These are phyloP conservation scores for Dryocosmus kuriphilus DNA, from an alignment of 2,888 invertebrate genomes.

Conservation along the genomic window DNA sequence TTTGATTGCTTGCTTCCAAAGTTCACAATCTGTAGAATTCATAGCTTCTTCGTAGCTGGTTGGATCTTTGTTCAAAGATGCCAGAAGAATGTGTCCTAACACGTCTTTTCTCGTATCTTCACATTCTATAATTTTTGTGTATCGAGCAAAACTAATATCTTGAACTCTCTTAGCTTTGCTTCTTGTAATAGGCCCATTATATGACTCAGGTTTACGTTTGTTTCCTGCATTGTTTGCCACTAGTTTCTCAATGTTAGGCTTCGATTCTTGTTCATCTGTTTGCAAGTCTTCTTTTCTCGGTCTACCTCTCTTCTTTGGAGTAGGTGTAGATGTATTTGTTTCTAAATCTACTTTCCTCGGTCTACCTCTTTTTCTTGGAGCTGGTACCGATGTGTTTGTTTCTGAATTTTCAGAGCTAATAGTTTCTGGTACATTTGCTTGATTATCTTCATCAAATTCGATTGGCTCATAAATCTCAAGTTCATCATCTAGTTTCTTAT, in stretches of 20 bases:
- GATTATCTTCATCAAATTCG: constrained; percentile 17
- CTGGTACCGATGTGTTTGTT: constrained; percentile 41
- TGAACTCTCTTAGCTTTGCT: too few relatives aligned
- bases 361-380: constrained; percentile 49
- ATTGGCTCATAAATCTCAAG: not conserved
- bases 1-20: too few relatives aligned
- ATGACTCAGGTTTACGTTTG: too few relatives aligned
- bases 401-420: constrained; percentile 35
- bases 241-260: not conserved
- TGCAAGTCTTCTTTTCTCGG: constrained; percentile 32
- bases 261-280: not conserved
- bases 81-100: too few relatives aligned
- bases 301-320: constrained; percentile 49
- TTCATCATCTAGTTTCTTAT: not conserved
- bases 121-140: too few relatives aligned
- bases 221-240: not conserved
- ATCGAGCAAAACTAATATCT: too few relatives aligned
- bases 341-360: constrained; percentile 40
- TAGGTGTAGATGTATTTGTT: constrained; percentile 41
- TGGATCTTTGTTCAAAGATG: too few relatives aligned
- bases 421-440: constrained; percentile 4
- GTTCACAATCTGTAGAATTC: too few relatives aligned
- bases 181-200: too few relatives aligned
- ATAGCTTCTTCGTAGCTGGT: too few relatives aligned
- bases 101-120: too few relatives aligned